Conservation (phyloP, 1,140 invertebrate genomes). For the Ceratosolen solmsi region DNA sequence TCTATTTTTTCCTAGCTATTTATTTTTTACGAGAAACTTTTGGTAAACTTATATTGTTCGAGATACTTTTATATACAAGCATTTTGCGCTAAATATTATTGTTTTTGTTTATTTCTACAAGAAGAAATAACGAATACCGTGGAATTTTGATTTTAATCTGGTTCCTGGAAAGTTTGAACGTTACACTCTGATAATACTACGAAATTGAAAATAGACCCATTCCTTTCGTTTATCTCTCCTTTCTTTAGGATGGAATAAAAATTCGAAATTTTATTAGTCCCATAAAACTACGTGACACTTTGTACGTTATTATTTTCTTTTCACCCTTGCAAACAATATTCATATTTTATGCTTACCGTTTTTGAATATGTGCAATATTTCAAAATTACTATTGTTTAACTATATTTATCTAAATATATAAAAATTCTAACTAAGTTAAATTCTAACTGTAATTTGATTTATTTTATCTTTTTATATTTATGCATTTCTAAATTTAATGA, state of each 20-base stretch:
- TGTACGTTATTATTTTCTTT: slow-evolving; percentile 6
- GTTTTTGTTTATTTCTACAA: neutral
- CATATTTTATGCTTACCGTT: neutral
- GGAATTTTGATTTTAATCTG: slow-evolving; percentile 38
- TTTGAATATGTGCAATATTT: neutral
- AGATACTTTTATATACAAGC: neutral
- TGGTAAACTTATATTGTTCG: neutral
- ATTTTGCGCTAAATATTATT: neutral
- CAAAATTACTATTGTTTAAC: neutral
- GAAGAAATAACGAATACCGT: neutral
- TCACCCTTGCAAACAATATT: neutral
- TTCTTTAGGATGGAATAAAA: slow-evolving; percentile 2
- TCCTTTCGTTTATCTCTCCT: slow-evolving; percentile 18
- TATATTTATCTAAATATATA: neutral
- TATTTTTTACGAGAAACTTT: slow-evolving; percentile 18
- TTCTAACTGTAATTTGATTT: no score
- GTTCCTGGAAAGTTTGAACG: slow-evolving; percentile 42
- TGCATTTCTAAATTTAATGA: neutral
- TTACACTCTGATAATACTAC: slow-evolving; percentile 49
- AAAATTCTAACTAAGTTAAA: no score
- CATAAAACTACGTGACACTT: slow-evolving; percentile 42
- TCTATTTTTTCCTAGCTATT: slow-evolving; percentile 36
- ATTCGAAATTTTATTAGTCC: slow-evolving; percentile 42
- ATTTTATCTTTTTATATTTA: no score
- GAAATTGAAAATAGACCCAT: slow-evolving; percentile 36